These are phyloP conservation scores for Tribolium madens DNA, from an alignment of 1,140 invertebrate genomes.

Conservation along the genomic window DNA sequence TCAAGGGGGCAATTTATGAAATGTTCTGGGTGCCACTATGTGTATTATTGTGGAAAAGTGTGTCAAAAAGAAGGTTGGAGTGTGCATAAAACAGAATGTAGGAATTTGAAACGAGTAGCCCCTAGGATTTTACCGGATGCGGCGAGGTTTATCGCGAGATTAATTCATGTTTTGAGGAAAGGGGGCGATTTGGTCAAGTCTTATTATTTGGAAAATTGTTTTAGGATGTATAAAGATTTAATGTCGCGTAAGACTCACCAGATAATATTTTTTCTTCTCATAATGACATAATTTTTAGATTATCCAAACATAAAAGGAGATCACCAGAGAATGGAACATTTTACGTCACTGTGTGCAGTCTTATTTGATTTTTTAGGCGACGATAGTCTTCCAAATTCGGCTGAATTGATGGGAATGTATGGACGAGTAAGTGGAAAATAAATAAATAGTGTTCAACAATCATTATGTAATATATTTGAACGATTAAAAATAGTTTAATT, in stretches of 20 bases:
- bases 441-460: too few relatives aligned
- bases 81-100: constrained; percentile 83
- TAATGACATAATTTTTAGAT: constrained; percentile 72
- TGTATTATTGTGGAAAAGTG: constrained; percentile 79
- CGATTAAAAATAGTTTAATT: constrained; percentile 8
- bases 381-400: constrained; percentile 75
- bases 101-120: constrained; percentile 74
- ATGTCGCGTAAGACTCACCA: constrained; percentile 84
- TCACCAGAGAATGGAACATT: constrained; percentile 79
- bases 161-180: constrained; percentile 77
- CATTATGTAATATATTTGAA: constrained; percentile 1
- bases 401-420: constrained; percentile 85
- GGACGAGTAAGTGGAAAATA: constrained; percentile 74
- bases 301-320: constrained; percentile 82
- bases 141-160: constrained; percentile 77
- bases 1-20: constrained; percentile 77
- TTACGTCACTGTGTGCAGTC: constrained; percentile 75
- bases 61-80: constrained; percentile 83
- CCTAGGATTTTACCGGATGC: constrained; percentile 80
- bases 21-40: constrained; percentile 84
- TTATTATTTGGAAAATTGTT: constrained; percentile 77
- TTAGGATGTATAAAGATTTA: constrained; percentile 82
- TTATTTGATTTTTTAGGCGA: constrained; percentile 76
- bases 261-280: background rate
- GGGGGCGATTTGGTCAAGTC: constrained; percentile 74